Base-by-base conservation (phyloP, 2,888 invertebrate genomes). In the Electrophaes corylata region DNA sequence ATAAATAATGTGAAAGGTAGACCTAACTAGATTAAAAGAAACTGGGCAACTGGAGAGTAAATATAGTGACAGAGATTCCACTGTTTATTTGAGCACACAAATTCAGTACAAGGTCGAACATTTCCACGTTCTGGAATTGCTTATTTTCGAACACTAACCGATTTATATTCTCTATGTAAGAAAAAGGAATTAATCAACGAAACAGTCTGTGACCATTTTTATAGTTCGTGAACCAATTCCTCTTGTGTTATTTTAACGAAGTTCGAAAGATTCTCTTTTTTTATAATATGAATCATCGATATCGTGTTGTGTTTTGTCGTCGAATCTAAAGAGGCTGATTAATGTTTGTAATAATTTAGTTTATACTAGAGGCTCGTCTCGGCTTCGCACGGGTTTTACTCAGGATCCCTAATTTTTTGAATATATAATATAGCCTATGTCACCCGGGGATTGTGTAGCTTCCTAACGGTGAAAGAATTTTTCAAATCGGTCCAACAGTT, bases 81-180 rank as follows among this genome's bases (percentile, higher is more conserved):
- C 43, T 54, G 43, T 59, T 46, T 48, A 45, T 70, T 76, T 69
- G 69, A 73, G 66, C 73, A 58, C 71, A 70, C 65, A 66, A 73
- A 82, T 79, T 74, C 66, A 70, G 82, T 67, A 69, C 85, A 83
- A 84, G 84, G 84, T 67, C 76, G 67, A 64, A 49, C 45, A 68
- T 75, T 69, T 66, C 66, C 64, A 63, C 65, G 64, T 61, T 68
- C 75, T 79, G 76, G 79, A 79, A 71, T 60, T 58, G 62, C 72
- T 71, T 76, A 78, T 77, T 74, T 76, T 69, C 69, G 72, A 66
- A 71, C 68, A 64, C 62, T 67, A 67, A 61, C 73, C 72, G 70
- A 64, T 63, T 71, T 76, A 64, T 66, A 72, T 66, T 69, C 70
- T 57, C 65, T 62, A 62, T 58, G 37, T 55, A 58, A 29, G 29